Evolutionary conservation across 2,888 invertebrate species (phyloP).

Genomic region (Rotaria magnacalcarata): DNA sequence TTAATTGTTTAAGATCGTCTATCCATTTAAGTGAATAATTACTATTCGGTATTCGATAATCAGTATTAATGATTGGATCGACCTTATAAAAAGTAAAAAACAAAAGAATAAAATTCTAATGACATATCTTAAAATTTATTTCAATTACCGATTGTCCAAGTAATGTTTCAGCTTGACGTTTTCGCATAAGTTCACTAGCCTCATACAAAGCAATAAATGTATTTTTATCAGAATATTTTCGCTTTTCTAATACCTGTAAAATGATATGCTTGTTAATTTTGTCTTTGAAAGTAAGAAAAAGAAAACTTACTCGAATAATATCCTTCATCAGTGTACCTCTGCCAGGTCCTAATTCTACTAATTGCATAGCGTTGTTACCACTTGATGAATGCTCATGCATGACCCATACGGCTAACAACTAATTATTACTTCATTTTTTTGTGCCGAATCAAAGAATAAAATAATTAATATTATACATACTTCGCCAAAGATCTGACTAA

Average conservation of each 20-base stretch:
- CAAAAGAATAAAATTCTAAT: not conserved
- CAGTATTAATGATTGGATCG: not conserved
- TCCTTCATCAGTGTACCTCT: slow-evolving; percentile 81
- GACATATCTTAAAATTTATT: slow-evolving; percentile 47
- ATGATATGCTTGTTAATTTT: not conserved
- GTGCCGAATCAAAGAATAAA: slow-evolving; percentile 33
- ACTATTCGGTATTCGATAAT: not conserved
- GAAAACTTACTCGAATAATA: slow-evolving; percentile 70
- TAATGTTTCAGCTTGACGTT: slow-evolving; percentile 72
- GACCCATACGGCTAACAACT: slow-evolving; percentile 83
- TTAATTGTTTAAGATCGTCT: slow-evolving; percentile 44
- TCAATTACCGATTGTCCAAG: slow-evolving; percentile 60
- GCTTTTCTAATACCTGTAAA: slow-evolving; percentile 38
- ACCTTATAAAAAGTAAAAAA: not conserved
- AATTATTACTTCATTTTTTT: not conserved
- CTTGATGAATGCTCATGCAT: slow-evolving; percentile 73
- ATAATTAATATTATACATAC: slow-evolving; percentile 58
- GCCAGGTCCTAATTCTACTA: slow-evolving; percentile 93
- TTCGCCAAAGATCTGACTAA: slow-evolving; percentile 93
- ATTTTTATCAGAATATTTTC: not conserved
- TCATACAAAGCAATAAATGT: slow-evolving; percentile 48
- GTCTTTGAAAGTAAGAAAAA: not conserved
- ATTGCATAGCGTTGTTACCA: slow-evolving; percentile 71
- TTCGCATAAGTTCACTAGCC: slow-evolving; percentile 76
- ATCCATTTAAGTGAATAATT: slow-evolving; percentile 37